Base-by-base conservation (phyloP, 2,113 vertebrate species). In the Empidonax alnorum region DNA sequence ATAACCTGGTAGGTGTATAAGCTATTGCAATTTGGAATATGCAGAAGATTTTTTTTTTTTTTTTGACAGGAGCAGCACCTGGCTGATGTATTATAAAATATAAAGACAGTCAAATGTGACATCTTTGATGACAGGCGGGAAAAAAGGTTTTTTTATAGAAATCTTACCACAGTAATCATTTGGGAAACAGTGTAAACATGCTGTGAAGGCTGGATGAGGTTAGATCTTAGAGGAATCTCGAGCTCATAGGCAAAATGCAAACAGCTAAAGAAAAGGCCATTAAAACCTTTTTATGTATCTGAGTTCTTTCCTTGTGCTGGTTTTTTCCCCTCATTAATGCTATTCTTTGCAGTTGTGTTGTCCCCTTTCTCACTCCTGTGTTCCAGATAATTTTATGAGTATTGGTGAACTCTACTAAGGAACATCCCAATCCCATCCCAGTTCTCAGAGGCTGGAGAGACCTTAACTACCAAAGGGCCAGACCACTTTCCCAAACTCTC, bases 391-490 rank as follows among this genome's bases (percentile, higher is more conserved):
- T 76, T 72, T 49, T 17, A 30, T n/a, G 68, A 41, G 17, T 61
- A 22, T 3, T 80, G 33, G 16, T 55, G 41, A 65, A 10, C 50
- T 37, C 17, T 9, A 7, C 0, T 75, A 39, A 71, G 44, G 56
- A 87, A 33, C 44, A 31, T 41, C 4, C 2, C 21, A 20, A 37
- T 46, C 44, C 58, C 20, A 28, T 44, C 31, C 28, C 37, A 22
- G 33, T 15, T 82, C 39, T 88, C 22, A n/a, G 46, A 42, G 55
- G 30, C 35, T 71, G 27, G 39, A 77, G 35, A 56, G 30, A 7
- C 35, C 25, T 50, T 10, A 58, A 23, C 12, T 62, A 2, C 37
- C 0, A 0, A 50, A 66, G 65, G 10, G 9, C 33, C 5, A 1
- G 49, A 42, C 16, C 37, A 24, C 0, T 0, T 94, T 84, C 52